Evolutionary conservation across 2,797 vertebrate genomes (phyloP).

Genomic region (Oryzias sinensis): DNA sequence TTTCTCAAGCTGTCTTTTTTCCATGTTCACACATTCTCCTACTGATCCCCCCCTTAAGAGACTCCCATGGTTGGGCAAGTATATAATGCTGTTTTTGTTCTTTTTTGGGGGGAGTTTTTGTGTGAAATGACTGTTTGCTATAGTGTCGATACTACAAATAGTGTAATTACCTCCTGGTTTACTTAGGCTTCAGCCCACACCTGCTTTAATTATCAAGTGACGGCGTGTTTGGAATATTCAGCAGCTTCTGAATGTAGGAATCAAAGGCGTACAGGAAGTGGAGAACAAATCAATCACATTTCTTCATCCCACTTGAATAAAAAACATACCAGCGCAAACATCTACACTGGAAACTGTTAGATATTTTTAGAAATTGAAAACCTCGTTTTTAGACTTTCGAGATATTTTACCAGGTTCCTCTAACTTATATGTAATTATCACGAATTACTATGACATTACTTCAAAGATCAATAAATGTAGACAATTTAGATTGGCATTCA

Average conservation of each 20-base stretch:
- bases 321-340: no score
- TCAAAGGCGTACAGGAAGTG: background rate
- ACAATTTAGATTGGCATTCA: no score
- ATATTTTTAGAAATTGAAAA: no score
- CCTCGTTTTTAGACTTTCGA: no score
- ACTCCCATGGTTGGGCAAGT: slow-evolving; percentile 38
- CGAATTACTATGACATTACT: no score
- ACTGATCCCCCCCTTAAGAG: slow-evolving; percentile 31
- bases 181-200: slow-evolving; percentile 60
- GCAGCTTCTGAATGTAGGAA: slow-evolving; percentile 15
- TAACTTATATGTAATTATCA: no score
- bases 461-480: no score
- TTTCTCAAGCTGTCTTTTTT: slow-evolving; percentile 42
- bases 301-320: slow-evolving; percentile 2
- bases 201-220: slow-evolving; percentile 52
- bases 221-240: slow-evolving; percentile 32
- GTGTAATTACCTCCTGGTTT: slow-evolving; percentile 63
- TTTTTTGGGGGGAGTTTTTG: slow-evolving; percentile 14
- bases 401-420: no score
- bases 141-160: slow-evolving; percentile 61
- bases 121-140: slow-evolving; percentile 39
- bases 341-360: no score
- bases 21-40: slow-evolving; percentile 34
- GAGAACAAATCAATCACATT: slow-evolving; percentile 12
- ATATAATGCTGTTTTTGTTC: slow-evolving; percentile 41